Conservation (phyloP, 2,113 vertebrate species). For the Thryonomys swinderianus region DNA sequence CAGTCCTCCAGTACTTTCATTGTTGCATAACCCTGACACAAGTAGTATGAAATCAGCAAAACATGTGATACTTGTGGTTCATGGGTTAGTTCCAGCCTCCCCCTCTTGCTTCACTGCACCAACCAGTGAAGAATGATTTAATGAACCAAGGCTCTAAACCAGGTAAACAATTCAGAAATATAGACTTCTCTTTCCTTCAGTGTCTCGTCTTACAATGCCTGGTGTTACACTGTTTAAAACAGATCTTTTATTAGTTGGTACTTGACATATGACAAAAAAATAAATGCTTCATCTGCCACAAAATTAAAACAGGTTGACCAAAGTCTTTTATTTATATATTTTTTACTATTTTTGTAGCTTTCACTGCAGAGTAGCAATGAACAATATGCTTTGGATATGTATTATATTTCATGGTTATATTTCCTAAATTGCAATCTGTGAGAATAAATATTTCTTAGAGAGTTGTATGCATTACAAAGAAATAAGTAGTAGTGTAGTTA, state of each 20-base stretch:
- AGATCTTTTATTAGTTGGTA: background rate
- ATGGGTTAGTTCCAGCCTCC: conserved; percentile 16
- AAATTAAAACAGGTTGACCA: conserved; percentile 48
- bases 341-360: background rate
- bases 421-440: background rate
- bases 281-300: conserved; percentile 39
- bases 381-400: background rate
- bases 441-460: conserved; percentile 24
- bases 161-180: background rate
- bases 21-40: background rate
- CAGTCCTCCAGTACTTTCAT: background rate
- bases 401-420: background rate
- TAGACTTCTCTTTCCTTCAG: background rate
- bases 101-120: background rate
- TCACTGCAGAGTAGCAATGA: background rate
- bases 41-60: background rate
- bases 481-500: background rate
- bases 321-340: background rate
- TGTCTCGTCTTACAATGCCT: conserved; percentile 7
- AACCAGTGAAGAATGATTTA: conserved; percentile 18
- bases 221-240: conserved; percentile 21
- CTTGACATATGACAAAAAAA: conserved; percentile 57
- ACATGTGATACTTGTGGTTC: background rate
- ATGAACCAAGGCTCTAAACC: background rate
- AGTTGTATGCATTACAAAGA: conserved; percentile 4